Base-by-base conservation (phyloP, 2,888 invertebrate species). In the Eupithecia pulchellata region DNA sequence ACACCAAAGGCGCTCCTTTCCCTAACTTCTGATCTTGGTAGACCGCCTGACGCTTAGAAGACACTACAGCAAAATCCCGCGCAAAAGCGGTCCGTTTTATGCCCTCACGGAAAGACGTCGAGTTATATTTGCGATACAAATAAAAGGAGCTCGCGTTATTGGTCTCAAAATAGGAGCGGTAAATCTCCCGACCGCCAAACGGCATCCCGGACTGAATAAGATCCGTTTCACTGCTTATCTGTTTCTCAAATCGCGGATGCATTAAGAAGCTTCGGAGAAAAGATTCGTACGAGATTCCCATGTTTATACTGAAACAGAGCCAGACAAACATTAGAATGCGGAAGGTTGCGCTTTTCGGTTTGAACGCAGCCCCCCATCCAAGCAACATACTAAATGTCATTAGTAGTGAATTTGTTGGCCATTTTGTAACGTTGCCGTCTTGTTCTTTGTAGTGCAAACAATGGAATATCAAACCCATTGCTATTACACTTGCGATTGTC, bases 201-300 rank as follows among this genome's bases (percentile, higher is more conserved):
- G 89, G 86, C 79, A 94, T 90, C 76, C 87, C 81, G 74, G 91
- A 92, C 84, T 85, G 85, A 81, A 94, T 90, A 78, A 94, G 87
- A 86, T 93, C 93, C 74, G 84, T 78, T 82, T 92, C 92, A 73
- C 82, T 90, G 76, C 89, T 89, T 87, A 94, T 93, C 89, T 94
- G 94, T 84, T 91, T 94, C 81, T 91, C 92, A 81, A 89, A 94
- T 82, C 94, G 88, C 75, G 94, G 94, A 77, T 94, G 93, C 90
- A 94, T 94, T 86, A 94, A 81, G 84, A 93, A 94, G 83, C 89
- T 93, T 84, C 94, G 89, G 71, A 94, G 88, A 81, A 94, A 92
- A 77, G 94, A 94, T 84, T 91, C 93, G 84, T 94, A 94, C 58
- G 92, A 91, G 79, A 94, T 93, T 74, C 89, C 89, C 88, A 94